Evolutionary conservation across 2,888 invertebrate genomes (phyloP).

Genomic region (Andrena hattorfiana): DNA sequence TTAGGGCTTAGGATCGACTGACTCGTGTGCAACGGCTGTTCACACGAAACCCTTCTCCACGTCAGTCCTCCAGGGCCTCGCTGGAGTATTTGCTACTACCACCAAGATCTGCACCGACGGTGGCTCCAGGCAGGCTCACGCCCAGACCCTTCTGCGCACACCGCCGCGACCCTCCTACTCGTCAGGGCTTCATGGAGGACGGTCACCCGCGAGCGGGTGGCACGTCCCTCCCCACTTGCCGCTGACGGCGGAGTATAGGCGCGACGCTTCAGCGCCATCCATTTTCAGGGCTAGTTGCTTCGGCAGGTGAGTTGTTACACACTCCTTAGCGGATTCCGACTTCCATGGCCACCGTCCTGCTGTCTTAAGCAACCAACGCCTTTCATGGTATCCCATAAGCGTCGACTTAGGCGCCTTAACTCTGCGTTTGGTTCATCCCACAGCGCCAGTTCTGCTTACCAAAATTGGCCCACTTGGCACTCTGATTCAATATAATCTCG

Average conservation of each 20-base stretch:
- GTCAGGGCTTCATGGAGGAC: slow-evolving; percentile 86
- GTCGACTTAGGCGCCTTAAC: slow-evolving; percentile 81
- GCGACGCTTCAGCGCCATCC: slow-evolving; percentile 88
- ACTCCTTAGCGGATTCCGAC: slow-evolving; percentile 87
- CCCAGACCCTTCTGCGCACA: slow-evolving; percentile 77
- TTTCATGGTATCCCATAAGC: slow-evolving; percentile 85
- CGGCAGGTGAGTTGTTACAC: slow-evolving; percentile 88
- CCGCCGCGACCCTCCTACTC: slow-evolving; percentile 86
- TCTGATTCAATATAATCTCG: slow-evolving; percentile 83
- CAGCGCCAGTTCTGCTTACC: slow-evolving; percentile 88
- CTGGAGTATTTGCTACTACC: not conserved
- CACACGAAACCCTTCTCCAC: too few relatives aligned
- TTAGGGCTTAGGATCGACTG: slow-evolving; percentile 87
- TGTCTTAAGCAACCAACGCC: slow-evolving; percentile 88
- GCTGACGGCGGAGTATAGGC: slow-evolving; percentile 87
- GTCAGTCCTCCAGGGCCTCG: too few relatives aligned
- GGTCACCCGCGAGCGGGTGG: not conserved
- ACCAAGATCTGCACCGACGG: slow-evolving; percentile 5
- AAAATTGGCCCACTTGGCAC: slow-evolving; percentile 90
- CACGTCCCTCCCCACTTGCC: slow-evolving; percentile 80
- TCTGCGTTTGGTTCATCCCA: slow-evolving; percentile 84
- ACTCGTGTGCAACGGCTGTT: slow-evolving; percentile 87
- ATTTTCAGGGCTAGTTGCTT: slow-evolving; percentile 89
- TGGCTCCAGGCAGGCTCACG: slow-evolving; percentile 78
- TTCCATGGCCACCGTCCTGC: slow-evolving; percentile 92